Conservation (phyloP, 2,888 invertebrate species). For the Cotesia congregata region DNA sequence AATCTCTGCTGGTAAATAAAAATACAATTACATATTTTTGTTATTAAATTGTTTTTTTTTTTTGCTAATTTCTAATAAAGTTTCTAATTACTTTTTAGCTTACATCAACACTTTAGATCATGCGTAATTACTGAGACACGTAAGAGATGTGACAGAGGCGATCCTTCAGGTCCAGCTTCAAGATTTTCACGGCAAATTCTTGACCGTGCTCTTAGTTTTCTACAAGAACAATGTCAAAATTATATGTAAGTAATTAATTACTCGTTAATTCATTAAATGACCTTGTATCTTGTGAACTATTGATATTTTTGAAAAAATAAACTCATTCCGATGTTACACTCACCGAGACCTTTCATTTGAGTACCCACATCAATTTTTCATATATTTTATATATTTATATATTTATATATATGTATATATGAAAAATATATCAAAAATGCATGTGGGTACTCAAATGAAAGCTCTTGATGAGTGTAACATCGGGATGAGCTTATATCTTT, state of each 20-base stretch:
- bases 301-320: too few relatives aligned
- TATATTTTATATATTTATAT: too few relatives aligned
- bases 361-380: too few relatives aligned
- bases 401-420: too few relatives aligned
- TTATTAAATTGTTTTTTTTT: neutral
- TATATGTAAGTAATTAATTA: conserved; percentile 72
- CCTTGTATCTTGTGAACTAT: too few relatives aligned
- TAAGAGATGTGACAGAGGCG: conserved; percentile 71
- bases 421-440: too few relatives aligned
- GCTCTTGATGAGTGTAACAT: too few relatives aligned
- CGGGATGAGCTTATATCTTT: too few relatives aligned
- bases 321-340: too few relatives aligned
- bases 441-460: too few relatives aligned
- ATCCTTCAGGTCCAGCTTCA: conserved; percentile 71
- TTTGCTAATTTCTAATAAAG: neutral
- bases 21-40: conserved; percentile 10
- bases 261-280: too few relatives aligned
- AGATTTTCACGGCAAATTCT: conserved; percentile 73
- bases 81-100: conserved; percentile 62
- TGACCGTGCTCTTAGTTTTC: conserved; percentile 74
- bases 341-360: too few relatives aligned
- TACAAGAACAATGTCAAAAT: conserved; percentile 75
- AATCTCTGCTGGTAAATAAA: conserved; percentile 74
- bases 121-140: conserved; percentile 74
- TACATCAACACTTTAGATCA: conserved; percentile 74